Base-by-base conservation (phyloP, 2,888 invertebrate species). In the Caenorhabditis sp. region DNA sequence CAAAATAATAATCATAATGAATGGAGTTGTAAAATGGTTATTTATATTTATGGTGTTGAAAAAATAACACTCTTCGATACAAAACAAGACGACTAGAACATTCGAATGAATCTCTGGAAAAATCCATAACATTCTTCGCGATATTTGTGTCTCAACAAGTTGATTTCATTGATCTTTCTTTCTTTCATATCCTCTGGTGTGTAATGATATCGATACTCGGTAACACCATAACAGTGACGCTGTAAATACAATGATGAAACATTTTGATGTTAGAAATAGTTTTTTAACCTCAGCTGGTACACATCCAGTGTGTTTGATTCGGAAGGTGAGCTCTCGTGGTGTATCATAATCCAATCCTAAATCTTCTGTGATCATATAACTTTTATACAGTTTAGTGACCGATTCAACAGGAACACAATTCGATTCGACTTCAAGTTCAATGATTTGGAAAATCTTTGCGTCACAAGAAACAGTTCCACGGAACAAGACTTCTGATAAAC, bases 261-360 rank as follows among this genome's bases (percentile, higher is more conserved):
- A 23, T 1, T n/a, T 50, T 8, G 7, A 21, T n/a, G 20, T 0
- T 23, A 49, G 5, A 38, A 50, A 57, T 20, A 23, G 8, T 20
- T n/a, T n/a, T n/a, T n/a, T 64, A n/a, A 59, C 59, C 8, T 52
- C 27, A 1, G 36, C 7, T 0, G 36, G 25, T 0, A 59, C 36
- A 43, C 67, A 67, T 20, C 67, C 67, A 10, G 10, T 27, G n/a
- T 67, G 63, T 27, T 63, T 59, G 25, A 67, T 36, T 17, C 8
- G 23, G 17, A 67, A 26, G 12, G 21, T 58, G 4, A 31, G 10
- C 10, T 31, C 31, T 31, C 31, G 31, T 7, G 31, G 31, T 31
- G 31, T 31, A 7, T 31, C 31, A 7, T 7, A 31, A 31, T 43
- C 43, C 3, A 43, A 3, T 43, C 43, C 43, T 43, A 12, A 14